Evolutionary conservation across 2,888 invertebrate genomes (phyloP), one percentile per base, ranked within the genome.

Genomic region (Lepidochitona cinerea): DNA sequence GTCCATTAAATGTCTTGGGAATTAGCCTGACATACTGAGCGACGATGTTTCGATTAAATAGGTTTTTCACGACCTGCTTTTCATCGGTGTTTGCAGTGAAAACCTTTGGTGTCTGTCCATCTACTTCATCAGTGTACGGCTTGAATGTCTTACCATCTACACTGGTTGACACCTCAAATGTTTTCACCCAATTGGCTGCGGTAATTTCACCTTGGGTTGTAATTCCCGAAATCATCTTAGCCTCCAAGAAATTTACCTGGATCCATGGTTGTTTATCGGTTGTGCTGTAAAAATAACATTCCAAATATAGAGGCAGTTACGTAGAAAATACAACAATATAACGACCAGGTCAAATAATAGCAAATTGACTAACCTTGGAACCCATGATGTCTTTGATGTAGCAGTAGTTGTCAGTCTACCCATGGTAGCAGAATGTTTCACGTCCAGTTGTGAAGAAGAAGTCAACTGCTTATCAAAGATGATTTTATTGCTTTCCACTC

Each of bases 211-310:
- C 41, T 18, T 41, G 41, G 41, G 9, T 41, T 9, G 9, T 41
- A 18, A 41, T 41, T 9, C 41, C 41, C 9, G 9, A 12, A 41
- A 41, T 18, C 9, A 41, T 12, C 41, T 12, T 18, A 41, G 41
- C 9, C 41, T 41, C 18, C 41, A 9, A 41, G 72, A 41, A 41
- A 41, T 41, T 18, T 12, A 41, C 41, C 18, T 41, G 41, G 9
- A 41, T 41, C 41, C 41, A 41, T 9, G 84, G 84, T 29, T 76
- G 73, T 14, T 73, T 78, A 53, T 84, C 84, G 26, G 72, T 78
- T 33, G 77, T 41, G 71, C 41, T 41, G 41, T 41, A 12, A 9
- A 41, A 41, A 41, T 18, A 41, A 41, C 9, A 18, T 12, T 41
- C n/a, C n/a, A n/a, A n/a, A n/a, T n/a, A n/a, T n/a, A n/a, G n/a